Evolutionary conservation across 2,888 invertebrate species (phyloP), one percentile per base, ranked within the genome.

Genomic region (Iselma pallidipennis): DNA sequence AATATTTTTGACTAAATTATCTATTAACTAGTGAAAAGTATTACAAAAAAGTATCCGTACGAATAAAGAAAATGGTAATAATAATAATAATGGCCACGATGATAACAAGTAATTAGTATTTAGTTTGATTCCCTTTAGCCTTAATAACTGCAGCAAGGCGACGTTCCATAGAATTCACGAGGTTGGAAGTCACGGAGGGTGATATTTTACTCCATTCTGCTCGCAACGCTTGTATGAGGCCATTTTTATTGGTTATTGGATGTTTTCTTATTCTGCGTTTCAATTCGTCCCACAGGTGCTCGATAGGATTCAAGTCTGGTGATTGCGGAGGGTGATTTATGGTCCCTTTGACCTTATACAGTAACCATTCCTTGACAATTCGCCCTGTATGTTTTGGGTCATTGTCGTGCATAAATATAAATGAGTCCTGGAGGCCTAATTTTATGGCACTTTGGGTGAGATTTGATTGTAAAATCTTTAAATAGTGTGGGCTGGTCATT

Each of bases 211-310:
- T 48, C 55, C 55, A 55, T 45, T 45, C 48, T 16, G 49, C 29
- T 26, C 26, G 26, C 5, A 55, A 7, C 10, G 10, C 21, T 49
- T 26, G 26, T 48, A 23, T 28, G 4, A 33, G 5, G 14, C 16
- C 33, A 3, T 33, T 33, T 33, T 14, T n/a, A 51, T 51, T 50
- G 19, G 9, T 51, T 10, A 50, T 21, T 4, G 14, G 21, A 25
- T 28, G 50, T 57, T 50, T 51, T 31, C 23, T 57, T 19, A 57
- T 45, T 4, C 57, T 1, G 7, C 51, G 31, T 23, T 57, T 29
- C 53, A 57, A 57, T 51, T 49, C 50, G 29, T 51, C 51, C 49
- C 50, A 51, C 57, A 57, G 31, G 21, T 57, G 57, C 21, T 57
- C 50, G 12, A 49, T 51, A 19, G 51, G 50, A 19, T 31, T 57